A percentile compares a stretch with the other conserved stretches of the same genome.
These are phyloP conservation scores for Syngnathus acus DNA, from an alignment of 2,797 vertebrate species.

Conservation along the genomic window DNA sequence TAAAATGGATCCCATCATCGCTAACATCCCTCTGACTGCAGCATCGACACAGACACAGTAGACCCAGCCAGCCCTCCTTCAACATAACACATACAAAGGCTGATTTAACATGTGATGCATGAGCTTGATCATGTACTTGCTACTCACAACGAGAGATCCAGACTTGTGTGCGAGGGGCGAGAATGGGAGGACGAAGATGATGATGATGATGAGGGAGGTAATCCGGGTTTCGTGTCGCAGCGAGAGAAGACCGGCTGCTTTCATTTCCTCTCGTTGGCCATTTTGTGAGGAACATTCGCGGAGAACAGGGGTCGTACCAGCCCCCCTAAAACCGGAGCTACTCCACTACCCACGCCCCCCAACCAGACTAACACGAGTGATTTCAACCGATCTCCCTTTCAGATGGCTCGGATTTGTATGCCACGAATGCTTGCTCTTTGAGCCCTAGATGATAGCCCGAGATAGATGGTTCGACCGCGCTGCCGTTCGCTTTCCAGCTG, in stretches of 20 bases:
- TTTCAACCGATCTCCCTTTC: slow-evolving; percentile 6
- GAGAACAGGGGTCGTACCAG: background rate
- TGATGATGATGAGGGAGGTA: slow-evolving; percentile 9
- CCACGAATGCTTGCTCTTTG: background rate
- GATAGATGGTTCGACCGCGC: background rate
- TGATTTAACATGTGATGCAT: background rate
- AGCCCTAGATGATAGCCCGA: too few species aligned
- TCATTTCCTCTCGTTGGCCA: slow-evolving; percentile 57
- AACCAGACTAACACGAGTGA: background rate
- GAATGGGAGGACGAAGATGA: slow-evolving; percentile 6
- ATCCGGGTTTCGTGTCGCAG: slow-evolving; percentile 53
- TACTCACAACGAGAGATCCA: slow-evolving; percentile 43
- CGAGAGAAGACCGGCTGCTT: slow-evolving; percentile 35
- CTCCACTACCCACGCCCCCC: background rate
- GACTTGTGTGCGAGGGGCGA: slow-evolving; percentile 8
- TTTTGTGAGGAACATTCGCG: slow-evolving; percentile 50
- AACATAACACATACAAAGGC: background rate
- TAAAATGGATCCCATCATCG: slow-evolving; percentile 59
- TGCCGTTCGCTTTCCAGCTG: background rate
- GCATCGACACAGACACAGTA: slow-evolving; percentile 22
- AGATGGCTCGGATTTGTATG: slow-evolving; percentile 3
- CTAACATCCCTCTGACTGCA: slow-evolving; percentile 33
- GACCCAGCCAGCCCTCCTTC: background rate
- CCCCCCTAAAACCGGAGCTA: background rate
- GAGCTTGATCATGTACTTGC: slow-evolving; percentile 10